Evolutionary conservation across 1,140 invertebrate species (phyloP), one percentile per base, ranked within the genome.

Genomic region (Papilio xuthus): DNA sequence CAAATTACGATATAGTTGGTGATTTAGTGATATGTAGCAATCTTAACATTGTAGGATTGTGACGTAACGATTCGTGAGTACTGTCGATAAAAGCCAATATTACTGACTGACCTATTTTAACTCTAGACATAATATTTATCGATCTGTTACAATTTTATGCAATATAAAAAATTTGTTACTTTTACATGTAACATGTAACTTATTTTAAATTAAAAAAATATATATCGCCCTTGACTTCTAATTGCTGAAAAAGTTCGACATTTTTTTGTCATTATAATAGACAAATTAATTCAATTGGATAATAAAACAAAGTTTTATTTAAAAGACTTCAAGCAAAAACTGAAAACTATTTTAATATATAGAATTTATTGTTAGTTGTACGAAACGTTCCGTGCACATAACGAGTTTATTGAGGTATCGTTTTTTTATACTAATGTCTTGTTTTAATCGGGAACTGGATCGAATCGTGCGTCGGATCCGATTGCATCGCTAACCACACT

Each of bases 401-500:
- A 53, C 50, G 50, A 53, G 50, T 60, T 60, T 60, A 26, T 60
- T 56, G 20, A 20, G 7, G 53, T 20, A 23, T 56, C 20, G 53
- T 56, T 60, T 60, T 60, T 60, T 60, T 60, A 53, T 4, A 20
- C 18, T 53, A 53, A 20, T n/a, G 50, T 53, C 50, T 53, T 26
- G 9, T 60, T 60, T 60, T 23, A 10, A 60, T 1, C 56, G 56
- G 56, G 10, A 60, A 60, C 56, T 60, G 20, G 56, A 60, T 60
- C 20, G 56, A n/a, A n/a, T 53, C 50, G 50, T 60, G 23, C 56
- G 20, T 60, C 23, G 56, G 7, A 60, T 60, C 56, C 20, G 56
- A 60, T 60, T 60, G 56, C 56, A 26, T 23, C 56, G 56, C 56
- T 60, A 13, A 60, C 56, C 56, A 60, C 56, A 60, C n/a, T 60